Evolutionary conservation across 64 coral and sea anemone species (phyloP).

Genomic region (Montipora cactus): DNA sequence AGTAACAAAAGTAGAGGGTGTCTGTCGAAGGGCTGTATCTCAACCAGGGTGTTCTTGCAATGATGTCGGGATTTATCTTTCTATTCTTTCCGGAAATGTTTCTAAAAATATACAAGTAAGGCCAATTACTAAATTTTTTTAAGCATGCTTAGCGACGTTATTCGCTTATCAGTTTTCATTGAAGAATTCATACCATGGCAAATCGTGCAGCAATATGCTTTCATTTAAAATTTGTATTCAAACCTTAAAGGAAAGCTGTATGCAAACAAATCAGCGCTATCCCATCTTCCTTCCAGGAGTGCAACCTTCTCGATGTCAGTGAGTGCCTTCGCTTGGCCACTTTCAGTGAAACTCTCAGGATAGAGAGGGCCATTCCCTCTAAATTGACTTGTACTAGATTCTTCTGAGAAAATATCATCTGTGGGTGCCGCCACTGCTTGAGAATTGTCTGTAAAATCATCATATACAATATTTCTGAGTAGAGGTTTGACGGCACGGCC

Average conservation of each 20-base stretch:
- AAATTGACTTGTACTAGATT: slow-evolving; percentile 58
- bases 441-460: slow-evolving; percentile 79
- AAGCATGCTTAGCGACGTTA: neutral
- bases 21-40: slow-evolving; percentile 80
- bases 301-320: slow-evolving; percentile 74
- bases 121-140: slow-evolving; percentile 50
- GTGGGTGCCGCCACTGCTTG: slow-evolving; percentile 62
- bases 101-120: slow-evolving; percentile 67
- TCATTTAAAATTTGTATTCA: slow-evolving; percentile 19
- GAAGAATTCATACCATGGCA: slow-evolving; percentile 65
- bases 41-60: slow-evolving; percentile 40
- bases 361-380: slow-evolving; percentile 65
- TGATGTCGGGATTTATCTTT: slow-evolving; percentile 60
- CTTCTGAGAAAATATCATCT: slow-evolving; percentile 15
- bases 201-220: slow-evolving; percentile 42
- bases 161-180: too few relatives aligned
- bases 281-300: slow-evolving; percentile 69
- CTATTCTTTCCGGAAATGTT: slow-evolving; percentile 65
- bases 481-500: slow-evolving; percentile 74
- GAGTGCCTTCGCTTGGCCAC: slow-evolving; percentile 62
- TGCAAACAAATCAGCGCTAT: slow-evolving; percentile 76
- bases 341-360: slow-evolving; percentile 74
- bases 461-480: slow-evolving; percentile 62
- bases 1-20: slow-evolving; percentile 76
- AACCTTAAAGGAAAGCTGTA: slow-evolving; percentile 76